These are phyloP conservation scores for Hermaeophaga mercurialis DNA, from an alignment of 2,888 invertebrate species.

Conservation along the genomic window DNA sequence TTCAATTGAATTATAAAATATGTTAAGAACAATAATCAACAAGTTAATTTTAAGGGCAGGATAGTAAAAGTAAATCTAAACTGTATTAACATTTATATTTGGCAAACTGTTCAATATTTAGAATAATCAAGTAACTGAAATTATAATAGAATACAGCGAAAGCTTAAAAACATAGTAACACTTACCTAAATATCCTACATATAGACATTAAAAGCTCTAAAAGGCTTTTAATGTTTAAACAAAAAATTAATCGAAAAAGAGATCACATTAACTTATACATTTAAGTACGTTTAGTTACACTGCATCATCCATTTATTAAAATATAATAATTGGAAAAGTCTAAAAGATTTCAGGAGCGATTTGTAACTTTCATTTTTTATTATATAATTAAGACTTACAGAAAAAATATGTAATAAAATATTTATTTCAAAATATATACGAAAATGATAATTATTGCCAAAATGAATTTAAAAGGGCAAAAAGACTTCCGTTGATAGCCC, in stretches of 20 bases:
- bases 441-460: too few relatives aligned
- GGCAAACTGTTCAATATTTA: too few relatives aligned
- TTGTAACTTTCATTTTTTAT: neutral
- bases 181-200: neutral
- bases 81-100: too few relatives aligned
- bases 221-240: neutral
- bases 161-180: neutral
- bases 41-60: too few relatives aligned
- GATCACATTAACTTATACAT: conserved; percentile 3
- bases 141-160: too few relatives aligned
- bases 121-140: too few relatives aligned
- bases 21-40: too few relatives aligned
- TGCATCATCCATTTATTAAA: conserved; percentile 6
- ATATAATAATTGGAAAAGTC: neutral
- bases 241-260: neutral
- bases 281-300: conserved; percentile 4
- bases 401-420: neutral
- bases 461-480: too few relatives aligned
- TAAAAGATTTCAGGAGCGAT: neutral
- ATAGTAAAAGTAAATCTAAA: too few relatives aligned
- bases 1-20: too few relatives aligned
- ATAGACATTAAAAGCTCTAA: neutral
- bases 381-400: neutral
- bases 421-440: too few relatives aligned
- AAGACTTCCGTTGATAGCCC: too few relatives aligned